Evolutionary conservation across 2,888 invertebrate species (phyloP).

Genomic region (Punctoribates punctum): DNA sequence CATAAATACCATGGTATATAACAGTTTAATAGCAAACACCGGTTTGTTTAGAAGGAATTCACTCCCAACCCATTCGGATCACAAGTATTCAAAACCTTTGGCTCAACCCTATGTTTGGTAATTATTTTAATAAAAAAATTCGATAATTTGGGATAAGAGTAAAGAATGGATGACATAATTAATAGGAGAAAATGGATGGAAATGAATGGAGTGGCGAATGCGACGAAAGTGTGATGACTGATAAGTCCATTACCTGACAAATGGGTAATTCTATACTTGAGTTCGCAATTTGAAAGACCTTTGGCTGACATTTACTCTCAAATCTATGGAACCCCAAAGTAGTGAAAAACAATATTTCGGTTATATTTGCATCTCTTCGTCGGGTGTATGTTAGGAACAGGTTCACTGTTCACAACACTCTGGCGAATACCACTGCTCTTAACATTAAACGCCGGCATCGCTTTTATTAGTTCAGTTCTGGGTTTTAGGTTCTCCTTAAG

Average conservation of each 20-base stretch:
- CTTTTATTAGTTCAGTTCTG: slow-evolving; percentile 30
- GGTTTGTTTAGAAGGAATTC: no score
- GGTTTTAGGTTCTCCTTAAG: slow-evolving; percentile 28
- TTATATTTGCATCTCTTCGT: slow-evolving; percentile 23
- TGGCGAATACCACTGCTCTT: background rate
- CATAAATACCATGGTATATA: no score
- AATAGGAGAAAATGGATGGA: background rate
- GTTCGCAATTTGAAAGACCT: background rate
- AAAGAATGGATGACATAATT: background rate
- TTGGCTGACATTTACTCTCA: background rate
- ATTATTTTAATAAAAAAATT: no score
- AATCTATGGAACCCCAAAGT: background rate
- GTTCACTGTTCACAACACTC: background rate
- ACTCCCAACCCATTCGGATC: no score
- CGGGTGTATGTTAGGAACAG: slow-evolving; percentile 2
- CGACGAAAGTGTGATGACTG: background rate
- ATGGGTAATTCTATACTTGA: slow-evolving; percentile 17
- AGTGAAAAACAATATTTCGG: background rate
- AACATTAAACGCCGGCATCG: slow-evolving; percentile 16
- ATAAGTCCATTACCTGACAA: slow-evolving; percentile 30
- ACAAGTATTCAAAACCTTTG: no score
- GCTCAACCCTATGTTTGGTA: no score
- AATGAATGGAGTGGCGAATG: background rate
- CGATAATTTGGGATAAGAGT: no score
- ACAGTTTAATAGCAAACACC: no score